A percentile compares a stretch with the other conserved stretches of the same genome.
These are phyloP conservation scores for Agrotis puta DNA, from an alignment of 2,888 invertebrate genomes.

Conservation along the genomic window DNA sequence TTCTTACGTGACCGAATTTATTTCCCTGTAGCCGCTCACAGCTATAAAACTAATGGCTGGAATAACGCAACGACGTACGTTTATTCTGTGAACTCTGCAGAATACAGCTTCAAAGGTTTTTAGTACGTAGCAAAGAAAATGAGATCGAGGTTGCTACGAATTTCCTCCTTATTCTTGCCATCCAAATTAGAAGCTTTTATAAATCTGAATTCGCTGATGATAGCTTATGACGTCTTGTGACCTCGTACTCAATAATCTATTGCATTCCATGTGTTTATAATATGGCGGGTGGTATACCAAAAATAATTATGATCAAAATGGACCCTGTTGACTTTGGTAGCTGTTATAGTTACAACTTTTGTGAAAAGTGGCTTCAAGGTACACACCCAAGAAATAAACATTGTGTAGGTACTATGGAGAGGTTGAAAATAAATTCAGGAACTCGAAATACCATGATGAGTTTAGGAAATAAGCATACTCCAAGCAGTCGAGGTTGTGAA, in stretches of 20 bases:
- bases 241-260: too few relatives aligned
- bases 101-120: constrained; percentile 54
- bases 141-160: not conserved
- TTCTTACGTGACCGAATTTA: constrained; percentile 75
- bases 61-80: constrained; percentile 61
- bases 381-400: not conserved
- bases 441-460: too few relatives aligned
- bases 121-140: constrained; percentile 34
- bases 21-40: constrained; percentile 67
- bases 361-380: not conserved
- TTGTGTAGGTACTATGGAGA: too few relatives aligned
- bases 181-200: not conserved
- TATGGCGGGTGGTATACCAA: too few relatives aligned
- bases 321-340: not conserved
- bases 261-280: too few relatives aligned
- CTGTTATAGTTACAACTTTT: not conserved
- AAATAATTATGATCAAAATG: too few relatives aligned
- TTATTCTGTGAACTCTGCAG: constrained; percentile 53
- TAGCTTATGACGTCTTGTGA: not conserved
- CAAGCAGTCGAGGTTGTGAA: too few relatives aligned
- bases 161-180: not conserved
- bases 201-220: not conserved
- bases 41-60: constrained; percentile 73
- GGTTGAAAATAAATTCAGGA: not conserved
- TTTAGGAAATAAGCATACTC: too few relatives aligned